Evolutionary conservation across 2,888 invertebrate genomes (phyloP), one percentile per base, ranked within the genome.

Genomic region (Vanessa cardui): DNA sequence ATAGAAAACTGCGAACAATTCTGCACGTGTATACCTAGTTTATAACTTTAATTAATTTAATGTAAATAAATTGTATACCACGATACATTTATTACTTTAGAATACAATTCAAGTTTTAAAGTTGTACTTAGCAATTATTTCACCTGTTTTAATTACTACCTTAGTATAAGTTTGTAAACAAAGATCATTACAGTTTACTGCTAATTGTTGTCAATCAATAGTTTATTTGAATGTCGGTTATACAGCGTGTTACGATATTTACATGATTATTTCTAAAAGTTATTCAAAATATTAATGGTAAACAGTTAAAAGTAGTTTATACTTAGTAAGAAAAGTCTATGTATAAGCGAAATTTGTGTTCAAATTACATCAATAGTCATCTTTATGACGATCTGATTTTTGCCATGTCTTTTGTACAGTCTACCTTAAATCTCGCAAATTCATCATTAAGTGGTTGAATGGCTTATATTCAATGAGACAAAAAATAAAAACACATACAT

Each of bases 121-220:
- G 21, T 59, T 59, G 21, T 39, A 9, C 39, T 39, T 9, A 58
- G 49, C 12, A 58, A 47, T 58, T 33, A 47, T 59, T 56, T 50
- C 46, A 66, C 54, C 54, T 46, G 16, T 69, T 61, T 61, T 73
- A 70, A 73, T 72, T 73, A 33, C 58, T 71, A 73, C 69, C 70
- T 71, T 64, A 18, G 15, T 58, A 31, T 62, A 68, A 74, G 72
- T 74, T 73, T 60, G 72, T 68, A 73, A 75, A 76, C 74, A 75
- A 75, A 72, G 72, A 44, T 54, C 46, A 76, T 76, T 77, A 75
- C 26, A 65, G 58, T 64, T 64, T 65, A 33, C 33, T 54, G 58
- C 50, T 59, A 63, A 62, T 49, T 18, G 18, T 56, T 50, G 45
- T 60, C 65, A 62, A 67, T 64, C 65, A 62, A 67, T 64, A 66